Evolutionary conservation across 2,888 invertebrate species (phyloP), one percentile per base, ranked within the genome.

Genomic region (Drosophila bunnanda): DNA sequence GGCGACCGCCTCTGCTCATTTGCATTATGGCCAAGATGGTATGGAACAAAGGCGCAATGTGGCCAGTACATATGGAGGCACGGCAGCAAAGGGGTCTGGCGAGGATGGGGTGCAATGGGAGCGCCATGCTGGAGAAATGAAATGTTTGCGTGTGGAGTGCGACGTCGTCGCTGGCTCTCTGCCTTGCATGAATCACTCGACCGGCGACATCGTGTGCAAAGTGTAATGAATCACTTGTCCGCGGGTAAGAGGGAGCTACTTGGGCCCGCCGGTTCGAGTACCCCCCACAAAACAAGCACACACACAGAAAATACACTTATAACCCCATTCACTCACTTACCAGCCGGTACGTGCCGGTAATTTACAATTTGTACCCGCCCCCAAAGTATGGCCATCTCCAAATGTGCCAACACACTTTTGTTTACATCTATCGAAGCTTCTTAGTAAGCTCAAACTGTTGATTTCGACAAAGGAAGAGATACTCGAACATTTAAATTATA

Each of bases 221-320:
- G 70, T 75, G 78, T 76, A 86, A 86, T 83, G 82, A 83, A 83
- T 83, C 82, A 83, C 80, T 54, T 70, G 73, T 39, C 48, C 20
- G 50, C 50, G 50, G 50, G 50, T 50, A 39, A 20, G 39, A 44
- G 43, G 25, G 36, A 38, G 36, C 34, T 48, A 48, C 10, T n/a
- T 7, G 22, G 7, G 36, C 22, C n/a, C n/a, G 36, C n/a, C n/a
- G 32, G 13, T 50, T 50, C 32, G 48, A 53, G 53, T 53, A 53
- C 53, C 53, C 53, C 36, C 53, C 53, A 28, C 48, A 53, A 30
- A 48, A 30, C 48, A 17, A 17, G 55, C 58, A 57, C 57, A 61
- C 44, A 44, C 28, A 76, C 41, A 22, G 13, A 22, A 22, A 43
- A 55, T 60, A 67, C 67, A 77, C 72, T 52, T 46, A 39, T 36